Conservation (phyloP, 2,888 invertebrate species). For the Sinotaia quadrata region DNA sequence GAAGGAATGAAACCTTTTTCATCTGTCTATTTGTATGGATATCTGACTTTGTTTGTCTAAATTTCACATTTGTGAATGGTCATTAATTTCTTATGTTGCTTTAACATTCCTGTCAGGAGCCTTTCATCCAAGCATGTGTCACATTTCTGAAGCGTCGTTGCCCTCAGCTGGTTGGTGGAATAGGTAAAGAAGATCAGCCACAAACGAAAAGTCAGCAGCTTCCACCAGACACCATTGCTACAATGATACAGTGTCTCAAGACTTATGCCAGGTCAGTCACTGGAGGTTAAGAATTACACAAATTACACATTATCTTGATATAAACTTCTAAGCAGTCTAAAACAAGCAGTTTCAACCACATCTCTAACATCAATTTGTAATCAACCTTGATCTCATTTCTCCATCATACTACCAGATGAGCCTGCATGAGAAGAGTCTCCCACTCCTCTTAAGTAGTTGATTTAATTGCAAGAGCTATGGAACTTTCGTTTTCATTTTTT, state of each 20-base stretch:
- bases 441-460: too few relatives aligned
- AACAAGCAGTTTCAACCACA: too few relatives aligned
- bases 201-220: slow-evolving; percentile 85
- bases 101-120: slow-evolving; percentile 70
- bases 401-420: too few relatives aligned
- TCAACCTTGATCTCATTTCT: too few relatives aligned
- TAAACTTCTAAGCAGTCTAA: too few relatives aligned
- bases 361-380: too few relatives aligned
- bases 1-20: not conserved
- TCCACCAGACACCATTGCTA: slow-evolving; percentile 90
- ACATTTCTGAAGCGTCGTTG: slow-evolving; percentile 80
- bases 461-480: too few relatives aligned
- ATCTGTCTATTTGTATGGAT: not conserved
- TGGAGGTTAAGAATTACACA: not conserved
- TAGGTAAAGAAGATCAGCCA: slow-evolving; percentile 80
- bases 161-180: slow-evolving; percentile 86
- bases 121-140: slow-evolving; percentile 73
- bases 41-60: not conserved
- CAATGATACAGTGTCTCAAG: slow-evolving; percentile 91
- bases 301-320: too few relatives aligned
- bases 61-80: not conserved
- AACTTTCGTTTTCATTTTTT: too few relatives aligned
- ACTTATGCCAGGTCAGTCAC: slow-evolving; percentile 75
- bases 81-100: not conserved
- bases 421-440: too few relatives aligned